Percentiles rank a stretch among this genome's conserved stretches.
Conservation (phyloP, 2,113 vertebrate genomes). For the Spilogale gracilis region DNA sequence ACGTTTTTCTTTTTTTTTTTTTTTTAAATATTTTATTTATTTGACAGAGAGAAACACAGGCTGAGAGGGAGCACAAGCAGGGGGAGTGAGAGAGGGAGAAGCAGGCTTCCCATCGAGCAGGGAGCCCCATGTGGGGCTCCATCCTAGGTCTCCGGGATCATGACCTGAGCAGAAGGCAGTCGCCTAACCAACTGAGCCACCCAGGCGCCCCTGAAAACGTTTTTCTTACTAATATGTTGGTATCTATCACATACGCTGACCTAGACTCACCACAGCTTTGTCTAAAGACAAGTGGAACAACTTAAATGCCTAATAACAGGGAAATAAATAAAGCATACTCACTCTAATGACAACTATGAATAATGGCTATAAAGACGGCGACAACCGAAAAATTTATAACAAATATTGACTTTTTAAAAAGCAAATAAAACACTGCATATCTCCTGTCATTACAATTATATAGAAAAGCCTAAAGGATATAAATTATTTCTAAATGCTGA, state of each 20-base stretch:
- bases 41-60: no score
- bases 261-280: background rate
- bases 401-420: conserved; percentile 17
- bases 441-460: background rate
- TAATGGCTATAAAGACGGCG: background rate
- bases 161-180: no score
- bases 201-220: background rate
- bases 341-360: background rate
- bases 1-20: background rate
- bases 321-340: background rate
- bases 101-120: no score
- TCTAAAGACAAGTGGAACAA: background rate
- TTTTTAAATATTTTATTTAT: no score
- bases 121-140: no score
- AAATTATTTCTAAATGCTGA: background rate
- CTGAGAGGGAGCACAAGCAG: no score
- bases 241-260: background rate
- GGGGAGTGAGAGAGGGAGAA: no score
- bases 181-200: no score
- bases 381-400: background rate
- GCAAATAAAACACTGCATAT: background rate
- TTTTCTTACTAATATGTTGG: background rate
- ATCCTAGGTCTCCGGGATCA: no score
- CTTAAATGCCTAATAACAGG: background rate
- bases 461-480: background rate